Evolutionary conservation across 2,113 vertebrate genomes (phyloP).

Genomic region (Bombycilla garrulus): DNA sequence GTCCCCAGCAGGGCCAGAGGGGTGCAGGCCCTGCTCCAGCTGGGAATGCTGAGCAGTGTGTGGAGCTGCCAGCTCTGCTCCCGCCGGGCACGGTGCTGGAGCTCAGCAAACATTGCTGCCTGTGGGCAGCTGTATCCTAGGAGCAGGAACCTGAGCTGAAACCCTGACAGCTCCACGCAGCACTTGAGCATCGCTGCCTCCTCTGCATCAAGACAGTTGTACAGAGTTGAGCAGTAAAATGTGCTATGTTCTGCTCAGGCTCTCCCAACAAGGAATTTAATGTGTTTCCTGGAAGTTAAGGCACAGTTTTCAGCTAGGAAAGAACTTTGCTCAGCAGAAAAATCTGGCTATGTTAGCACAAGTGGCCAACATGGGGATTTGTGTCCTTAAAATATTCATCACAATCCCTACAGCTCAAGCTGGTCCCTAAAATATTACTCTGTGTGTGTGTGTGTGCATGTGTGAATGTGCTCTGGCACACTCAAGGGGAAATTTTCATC

Average conservation of each 20-base stretch:
- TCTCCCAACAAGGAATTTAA: neutral
- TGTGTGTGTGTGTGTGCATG: neutral
- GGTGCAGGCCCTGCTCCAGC: neutral
- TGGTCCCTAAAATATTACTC: neutral
- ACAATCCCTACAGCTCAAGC: neutral
- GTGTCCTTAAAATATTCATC: neutral
- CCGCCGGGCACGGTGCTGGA: neutral
- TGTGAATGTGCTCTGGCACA: neutral
- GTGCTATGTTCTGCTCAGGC: neutral
- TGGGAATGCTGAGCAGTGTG: neutral
- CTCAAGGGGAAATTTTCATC: neutral
- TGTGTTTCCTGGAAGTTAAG: neutral
- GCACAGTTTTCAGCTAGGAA: neutral
- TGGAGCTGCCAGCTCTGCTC: neutral
- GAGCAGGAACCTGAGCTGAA: neutral
- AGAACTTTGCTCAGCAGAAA: neutral
- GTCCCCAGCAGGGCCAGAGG: neutral
- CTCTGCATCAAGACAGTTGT: neutral
- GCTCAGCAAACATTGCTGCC: constrained; percentile 19
- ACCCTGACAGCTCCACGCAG: neutral
- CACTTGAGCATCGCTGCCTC: neutral
- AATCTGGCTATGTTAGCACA: neutral
- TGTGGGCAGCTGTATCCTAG: neutral
- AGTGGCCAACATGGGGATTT: neutral
- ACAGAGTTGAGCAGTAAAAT: neutral